Base-by-base conservation (phyloP, 53 echinoderm and acorn worm genomes). In the Henricia sp. region DNA sequence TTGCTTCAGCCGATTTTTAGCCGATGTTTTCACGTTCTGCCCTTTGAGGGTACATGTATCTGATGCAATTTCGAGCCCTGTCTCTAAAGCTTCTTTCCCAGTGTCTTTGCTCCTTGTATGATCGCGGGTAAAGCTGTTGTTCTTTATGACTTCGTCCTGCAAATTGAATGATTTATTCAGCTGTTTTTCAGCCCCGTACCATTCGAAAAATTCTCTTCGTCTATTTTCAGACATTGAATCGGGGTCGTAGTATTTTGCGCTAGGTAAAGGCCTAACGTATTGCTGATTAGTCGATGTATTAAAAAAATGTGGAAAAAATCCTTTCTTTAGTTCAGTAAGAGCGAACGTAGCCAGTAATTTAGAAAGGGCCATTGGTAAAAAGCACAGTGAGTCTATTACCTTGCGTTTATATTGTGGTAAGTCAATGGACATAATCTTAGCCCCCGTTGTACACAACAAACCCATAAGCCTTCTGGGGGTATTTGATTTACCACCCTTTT, bases 361-460 rank as follows among this genome's bases (percentile, higher is more conserved):
- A 3, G 87, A 57, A 1, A 87, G 77, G 14, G 87, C 82, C 90
- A 93, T 90, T 26, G 83, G 90, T 23, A 90, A 55, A 30, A 90
- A 90, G 52, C 77, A 90, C 6, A 87, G 39, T 0, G 87, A 93
- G 56, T 90, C 90, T 42, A 90, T 90, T 16, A 77, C 13, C n/a
- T n/a, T n/a, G n/a, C n/a, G n/a, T n/a, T n/a, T n/a, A n/a, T n/a
- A n/a, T n/a, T n/a, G n/a, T n/a, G n/a, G n/a, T n/a, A n/a, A n/a
- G n/a, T n/a, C n/a, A n/a, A n/a, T n/a, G n/a, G n/a, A n/a, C n/a
- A n/a, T n/a, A n/a, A n/a, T n/a, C n/a, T n/a, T n/a, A n/a, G n/a
- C n/a, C n/a, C n/a, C n/a, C n/a, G n/a, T n/a, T n/a, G n/a, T n/a
- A n/a, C n/a, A n/a, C n/a, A n/a, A n/a, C n/a, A n/a, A n/a, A n/a